Evolutionary conservation across 2,113 vertebrate genomes (phyloP).

Genomic region (Xerus inauris): DNA sequence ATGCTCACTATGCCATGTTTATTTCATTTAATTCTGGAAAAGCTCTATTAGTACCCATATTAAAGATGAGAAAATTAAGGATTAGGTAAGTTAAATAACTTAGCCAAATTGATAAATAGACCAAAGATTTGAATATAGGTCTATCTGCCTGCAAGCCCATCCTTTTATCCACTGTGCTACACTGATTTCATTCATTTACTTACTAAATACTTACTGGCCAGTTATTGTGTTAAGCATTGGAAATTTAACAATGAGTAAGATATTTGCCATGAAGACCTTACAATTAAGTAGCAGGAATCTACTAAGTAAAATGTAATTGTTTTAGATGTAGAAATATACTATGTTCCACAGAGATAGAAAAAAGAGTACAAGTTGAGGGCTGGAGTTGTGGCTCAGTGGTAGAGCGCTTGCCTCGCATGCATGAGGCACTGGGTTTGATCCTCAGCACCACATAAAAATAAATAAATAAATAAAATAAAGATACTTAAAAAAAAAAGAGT

Average conservation of each 20-base stretch:
- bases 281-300: not conserved
- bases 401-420: too few species aligned
- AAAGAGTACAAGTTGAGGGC: not conserved
- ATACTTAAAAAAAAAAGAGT: too few species aligned
- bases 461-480: too few species aligned
- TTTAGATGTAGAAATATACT: not conserved
- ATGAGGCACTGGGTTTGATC: too few species aligned
- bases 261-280: not conserved
- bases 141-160: not conserved
- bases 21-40: slow-evolving; percentile 34
- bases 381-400: too few species aligned
- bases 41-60: not conserved
- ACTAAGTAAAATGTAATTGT: not conserved
- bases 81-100: not conserved
- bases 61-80: slow-evolving; percentile 31
- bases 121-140: not conserved
- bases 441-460: too few species aligned
- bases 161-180: not conserved
- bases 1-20: not conserved
- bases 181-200: slow-evolving; percentile 26
- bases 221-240: not conserved
- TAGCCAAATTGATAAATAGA: not conserved
- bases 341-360: not conserved
- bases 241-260: not conserved
- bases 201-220: not conserved